These are phyloP conservation scores for Chiloscyllium punctatum DNA, from an alignment of 2,797 vertebrate species.

Conservation along the genomic window DNA sequence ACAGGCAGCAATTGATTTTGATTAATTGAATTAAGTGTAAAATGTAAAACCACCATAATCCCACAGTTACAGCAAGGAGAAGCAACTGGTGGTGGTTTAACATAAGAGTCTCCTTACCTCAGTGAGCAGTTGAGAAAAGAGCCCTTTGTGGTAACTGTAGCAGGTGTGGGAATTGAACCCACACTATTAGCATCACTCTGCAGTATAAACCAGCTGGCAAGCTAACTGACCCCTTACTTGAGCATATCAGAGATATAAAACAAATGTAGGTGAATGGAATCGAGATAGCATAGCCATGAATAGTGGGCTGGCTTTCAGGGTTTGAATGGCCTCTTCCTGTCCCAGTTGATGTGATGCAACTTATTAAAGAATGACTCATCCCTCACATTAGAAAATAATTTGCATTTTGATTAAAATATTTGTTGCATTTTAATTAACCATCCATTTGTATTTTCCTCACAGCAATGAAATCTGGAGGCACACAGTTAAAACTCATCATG, in stretches of 20 bases:
- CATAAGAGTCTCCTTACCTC: too few relatives aligned
- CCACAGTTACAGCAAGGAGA: too few relatives aligned
- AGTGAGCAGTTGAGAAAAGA: too few relatives aligned
- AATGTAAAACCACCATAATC: too few relatives aligned
- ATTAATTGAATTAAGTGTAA: too few relatives aligned
- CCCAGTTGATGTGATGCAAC: background rate
- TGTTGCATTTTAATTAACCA: conserved; percentile 24
- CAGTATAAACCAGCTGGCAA: too few relatives aligned
- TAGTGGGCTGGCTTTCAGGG: background rate
- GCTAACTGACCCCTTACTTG: background rate
- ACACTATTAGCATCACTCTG: too few relatives aligned
- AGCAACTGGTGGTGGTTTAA: too few relatives aligned
- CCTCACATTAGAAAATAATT: background rate
- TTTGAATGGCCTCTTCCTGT: background rate
- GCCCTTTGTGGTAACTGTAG: too few relatives aligned
- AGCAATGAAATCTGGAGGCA: conserved; percentile 99
- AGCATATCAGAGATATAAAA: background rate
- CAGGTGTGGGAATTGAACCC: too few relatives aligned
- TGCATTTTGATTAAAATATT: conserved; percentile 4
- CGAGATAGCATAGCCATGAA: background rate
- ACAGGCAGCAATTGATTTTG: background rate
- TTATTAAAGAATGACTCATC: background rate
- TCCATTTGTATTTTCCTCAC: conserved; percentile 41
- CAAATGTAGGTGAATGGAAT: background rate
- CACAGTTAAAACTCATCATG: conserved; percentile 97